Base-by-base conservation (phyloP, 2,113 vertebrate species). In the Laticauda laticaudata region DNA sequence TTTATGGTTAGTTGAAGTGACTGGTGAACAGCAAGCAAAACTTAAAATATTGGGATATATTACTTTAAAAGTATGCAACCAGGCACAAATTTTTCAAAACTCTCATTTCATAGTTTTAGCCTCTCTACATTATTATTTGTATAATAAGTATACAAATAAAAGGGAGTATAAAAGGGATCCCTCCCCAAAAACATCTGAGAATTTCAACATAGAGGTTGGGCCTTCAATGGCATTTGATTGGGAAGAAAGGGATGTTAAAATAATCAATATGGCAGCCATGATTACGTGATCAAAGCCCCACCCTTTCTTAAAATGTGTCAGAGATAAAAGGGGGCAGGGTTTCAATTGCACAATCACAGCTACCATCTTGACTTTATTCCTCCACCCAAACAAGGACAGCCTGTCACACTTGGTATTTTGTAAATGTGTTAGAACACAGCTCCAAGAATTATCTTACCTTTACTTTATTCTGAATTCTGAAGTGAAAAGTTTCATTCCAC, bases 401-500 rank as follows among this genome's bases (percentile, higher is more conserved):
- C 34, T 81, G 34, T 81, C 34, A 81, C 20, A 43, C 34, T 0
- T 43, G 75, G 75, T 81, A 9, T 18, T 18, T 81, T 81, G 34
- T 81, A 43, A 81, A 81, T 81, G 34, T 81, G 34, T 81, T 81
- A 34, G n/a, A 81, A 81, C 18, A 43, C 34, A 81, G 34, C 34
- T 81, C 6, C 75, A 81, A 81, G 18, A 39, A 3, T 0, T 0
- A n/a, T 23, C 97, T 87, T 96, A 98, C 98, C 97, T 98, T 98
- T 69, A 98, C 95, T 48, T 97, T 96, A 87, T 95, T 97, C 87
- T 97, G 97, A 56, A 98, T 95, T 0, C 95, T 97, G 91, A 98
- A 98, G 92, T 96, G 95, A 90, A 98, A 98, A 0, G 96, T 97
- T 94, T 98, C 98, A 0, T 98, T 97, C 98, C 98, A 98, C 0